Base-by-base conservation (phyloP, 1,140 invertebrate genomes). In the Scaptomyza hsui region DNA sequence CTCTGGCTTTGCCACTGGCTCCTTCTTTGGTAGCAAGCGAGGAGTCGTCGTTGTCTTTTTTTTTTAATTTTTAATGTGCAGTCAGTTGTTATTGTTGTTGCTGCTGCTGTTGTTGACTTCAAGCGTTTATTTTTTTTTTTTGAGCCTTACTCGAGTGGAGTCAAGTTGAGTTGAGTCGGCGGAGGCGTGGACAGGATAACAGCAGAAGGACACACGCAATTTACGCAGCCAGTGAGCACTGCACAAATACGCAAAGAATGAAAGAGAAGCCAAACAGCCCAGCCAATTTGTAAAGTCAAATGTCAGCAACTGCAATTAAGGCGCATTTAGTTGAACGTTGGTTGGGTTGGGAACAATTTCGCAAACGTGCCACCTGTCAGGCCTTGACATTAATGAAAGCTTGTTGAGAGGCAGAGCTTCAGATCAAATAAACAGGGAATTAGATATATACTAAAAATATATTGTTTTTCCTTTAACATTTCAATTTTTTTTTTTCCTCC, bases 21-120 rank as follows among this genome's bases (percentile, higher is more conserved):
- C 10, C 44, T 63, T 42, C 49, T 55, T 53, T 65, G 13, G 45
- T 29, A 29, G 26, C 5, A 29, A 10, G 21, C 19, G 12, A 65
- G 41, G 21, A 7, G 53, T 57, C 57, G 47, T 64, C 61, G 64
- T 80, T 80, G 77, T 48, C 59, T 72, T 86, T 86, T 88, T 88
- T 82, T 88, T 88, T 88, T 88, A 88, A 88, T 88, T 88, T 88
- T 88, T 88, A 88, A 88, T 88, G 82, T 88, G 82, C 82, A 88
- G 78, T 59, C 81, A 72, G 74, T 82, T 80, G 71, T 61, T 81
- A 29, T 24, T 68, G 37, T 39, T 70, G 42, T 47, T 69, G 52
- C 37, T 47, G 32, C 41, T 52, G 44, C 48, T 12, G 26, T 21
- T 41, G 51, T 52, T 70, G 41, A 55, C 49, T 72, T 61, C 29